phyloP scores from a whole-genome alignment of 1,140 invertebrate species.

The Ruditapes philippinarum region DNA sequence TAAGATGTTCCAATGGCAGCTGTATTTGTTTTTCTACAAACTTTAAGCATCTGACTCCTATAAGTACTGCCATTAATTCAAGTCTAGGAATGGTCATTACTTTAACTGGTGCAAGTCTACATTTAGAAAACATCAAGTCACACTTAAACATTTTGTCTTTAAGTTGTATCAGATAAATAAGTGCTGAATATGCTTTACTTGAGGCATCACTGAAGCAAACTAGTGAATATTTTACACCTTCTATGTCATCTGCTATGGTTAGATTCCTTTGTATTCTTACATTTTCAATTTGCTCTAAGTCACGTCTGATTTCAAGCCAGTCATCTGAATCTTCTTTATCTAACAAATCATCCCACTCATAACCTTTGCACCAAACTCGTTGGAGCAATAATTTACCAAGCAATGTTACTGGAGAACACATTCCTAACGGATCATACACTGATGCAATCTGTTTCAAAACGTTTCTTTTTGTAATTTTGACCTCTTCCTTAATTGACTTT shows the following conservation, averaged over 20 bases:
- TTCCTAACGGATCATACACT: too few species aligned
- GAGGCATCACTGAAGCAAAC: constrained; percentile 35
- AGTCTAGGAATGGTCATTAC: constrained; percentile 34
- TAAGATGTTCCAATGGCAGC: too few species aligned
- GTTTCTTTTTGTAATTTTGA: background rate
- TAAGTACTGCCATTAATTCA: background rate
- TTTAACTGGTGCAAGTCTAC: constrained; percentile 4
- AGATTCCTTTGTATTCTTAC: too few species aligned
- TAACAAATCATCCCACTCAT: too few species aligned
- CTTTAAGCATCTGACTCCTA: constrained; percentile 6
- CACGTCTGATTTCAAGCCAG: background rate
- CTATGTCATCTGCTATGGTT: too few species aligned
- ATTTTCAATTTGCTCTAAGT: background rate
- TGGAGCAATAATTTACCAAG: too few species aligned
- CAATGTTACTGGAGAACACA: background rate
- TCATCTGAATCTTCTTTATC: too few species aligned
- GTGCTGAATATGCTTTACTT: background rate
- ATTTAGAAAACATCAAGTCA: background rate
- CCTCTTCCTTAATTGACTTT: too few species aligned
- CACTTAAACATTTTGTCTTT: background rate
- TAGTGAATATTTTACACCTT: background rate
- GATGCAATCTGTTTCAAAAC: too few species aligned
- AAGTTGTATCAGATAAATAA: background rate
- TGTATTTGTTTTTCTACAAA: constrained; percentile 4
- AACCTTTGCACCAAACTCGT: too few species aligned